A percentile compares a stretch with the other conserved stretches of the same genome.
Evolutionary conservation across 1,140 invertebrate species (phyloP).

Genomic region (Trinorchestia longiramus): DNA sequence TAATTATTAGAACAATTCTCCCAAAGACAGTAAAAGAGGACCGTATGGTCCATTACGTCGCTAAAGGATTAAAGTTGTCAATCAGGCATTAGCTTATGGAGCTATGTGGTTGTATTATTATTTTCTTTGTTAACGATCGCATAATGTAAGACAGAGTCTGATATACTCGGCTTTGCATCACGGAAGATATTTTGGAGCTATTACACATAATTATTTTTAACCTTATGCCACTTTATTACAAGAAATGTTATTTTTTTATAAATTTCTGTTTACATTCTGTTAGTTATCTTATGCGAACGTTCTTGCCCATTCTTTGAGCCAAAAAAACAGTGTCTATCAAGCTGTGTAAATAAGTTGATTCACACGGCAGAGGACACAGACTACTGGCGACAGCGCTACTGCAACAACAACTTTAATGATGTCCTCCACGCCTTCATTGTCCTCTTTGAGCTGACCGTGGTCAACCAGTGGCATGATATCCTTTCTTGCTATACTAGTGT

Average conservation of each 20-base stretch:
- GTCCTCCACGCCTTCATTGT: conserved; percentile 72
- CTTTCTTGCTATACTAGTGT: conserved; percentile 64
- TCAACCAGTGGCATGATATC: conserved; percentile 76
- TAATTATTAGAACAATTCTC: too few species aligned
- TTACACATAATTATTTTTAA: not conserved
- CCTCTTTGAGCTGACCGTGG: conserved; percentile 74
- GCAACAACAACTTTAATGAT: conserved; percentile 75
- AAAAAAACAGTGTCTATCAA: not conserved
- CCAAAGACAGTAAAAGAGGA: too few species aligned
- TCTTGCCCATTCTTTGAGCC: not conserved
- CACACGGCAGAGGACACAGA: conserved; percentile 68
- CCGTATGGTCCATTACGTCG: too few species aligned
- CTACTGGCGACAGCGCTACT: conserved; percentile 72
- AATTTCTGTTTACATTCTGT: not conserved
- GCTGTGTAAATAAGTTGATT: not conserved
- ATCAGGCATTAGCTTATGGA: too few species aligned
- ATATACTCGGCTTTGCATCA: not conserved
- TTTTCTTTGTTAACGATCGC: not conserved
- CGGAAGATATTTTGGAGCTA: not conserved
- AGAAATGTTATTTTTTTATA: not conserved
- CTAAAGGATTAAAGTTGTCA: too few species aligned
- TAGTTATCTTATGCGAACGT: not conserved
- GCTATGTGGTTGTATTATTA: not conserved
- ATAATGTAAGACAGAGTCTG: not conserved
- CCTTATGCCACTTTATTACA: not conserved